phyloP scores from a whole-genome alignment of 2,888 invertebrate genomes.

The Tenthredo distinguenda region DNA sequence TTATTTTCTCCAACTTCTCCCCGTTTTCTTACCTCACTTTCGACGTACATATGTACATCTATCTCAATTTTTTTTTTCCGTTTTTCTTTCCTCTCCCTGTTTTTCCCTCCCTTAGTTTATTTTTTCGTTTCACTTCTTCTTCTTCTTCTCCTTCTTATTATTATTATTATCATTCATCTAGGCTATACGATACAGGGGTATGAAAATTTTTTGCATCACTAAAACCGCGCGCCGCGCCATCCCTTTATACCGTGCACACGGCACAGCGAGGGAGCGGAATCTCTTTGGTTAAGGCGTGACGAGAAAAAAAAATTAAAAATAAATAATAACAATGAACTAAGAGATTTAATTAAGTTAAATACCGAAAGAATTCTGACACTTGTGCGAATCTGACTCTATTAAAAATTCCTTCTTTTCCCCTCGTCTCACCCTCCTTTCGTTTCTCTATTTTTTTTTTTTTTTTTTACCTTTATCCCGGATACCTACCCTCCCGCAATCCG shows the following conservation, averaged over 20 bases:
- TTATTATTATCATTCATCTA: too few species aligned
- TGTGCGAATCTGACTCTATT: slow-evolving; percentile 24
- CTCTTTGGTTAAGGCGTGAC: slow-evolving; percentile 2
- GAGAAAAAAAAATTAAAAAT: background rate
- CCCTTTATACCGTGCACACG: too few species aligned
- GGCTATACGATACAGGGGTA: background rate
- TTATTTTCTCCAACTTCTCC: background rate
- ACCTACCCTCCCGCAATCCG: background rate
- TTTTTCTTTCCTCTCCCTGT: background rate
- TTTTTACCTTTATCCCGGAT: background rate
- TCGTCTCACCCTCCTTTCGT: background rate
- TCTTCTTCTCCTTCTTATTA: background rate
- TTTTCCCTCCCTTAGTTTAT: background rate
- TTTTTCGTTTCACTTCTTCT: background rate
- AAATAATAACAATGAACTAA: background rate
- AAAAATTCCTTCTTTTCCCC: background rate
- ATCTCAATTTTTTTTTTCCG: background rate
- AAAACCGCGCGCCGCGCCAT: too few species aligned
- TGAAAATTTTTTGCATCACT: background rate
- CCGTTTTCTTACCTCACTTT: background rate
- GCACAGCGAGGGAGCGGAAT: background rate
- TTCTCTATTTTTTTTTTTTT: background rate
- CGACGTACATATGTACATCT: background rate
- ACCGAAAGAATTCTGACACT: slow-evolving; percentile 19
- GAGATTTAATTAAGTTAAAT: slow-evolving; percentile 29